Base-by-base conservation (phyloP, 1,140 invertebrate species). In the Bombus waltoni region DNA sequence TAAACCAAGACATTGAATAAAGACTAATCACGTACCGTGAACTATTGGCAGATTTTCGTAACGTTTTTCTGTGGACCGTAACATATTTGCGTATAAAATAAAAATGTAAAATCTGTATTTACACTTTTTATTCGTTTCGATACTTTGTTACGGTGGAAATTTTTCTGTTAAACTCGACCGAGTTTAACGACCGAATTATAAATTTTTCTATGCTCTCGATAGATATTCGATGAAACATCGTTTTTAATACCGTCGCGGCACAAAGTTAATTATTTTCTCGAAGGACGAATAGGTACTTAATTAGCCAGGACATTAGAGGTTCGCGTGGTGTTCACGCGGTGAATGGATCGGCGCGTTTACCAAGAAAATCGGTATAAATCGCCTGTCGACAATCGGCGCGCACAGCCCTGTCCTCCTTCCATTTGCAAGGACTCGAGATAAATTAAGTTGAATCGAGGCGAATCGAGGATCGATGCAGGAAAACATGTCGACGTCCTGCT, bases 391-490 rank as follows among this genome's bases (percentile, higher is more conserved):
- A 25, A 35, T n/a, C 47, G 65, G 18, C 32, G 47, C 42, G 81
- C 35, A 47, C 8, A 38, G n/a, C 42, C 18, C 47, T 70, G 74
- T 79, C 75, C 66, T 57, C 53, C 9, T 38, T 62, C 53, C 65
- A 42, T 62, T 32, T n/a, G 40, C 66, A 79, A 77, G 76, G 71
- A 65, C 40, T 59, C n/a, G 47, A 68, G 62, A 89, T 89, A 89
- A 89, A 89, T 89, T 72, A 89, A 84, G 68, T 74, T 47, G 65
- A 62, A 90, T 76, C 82, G 59, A 72, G 79, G 82, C 44, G 81
- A 90, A 90, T 90, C 79, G 77, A 47, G 75, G 83, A 90, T 90
- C 83, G 81, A 90, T 83, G 62, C 66, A 25, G 35, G n/a, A 79
- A 80, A 66, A 80, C 85, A 81, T 38, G 68, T 75, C 28, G 80